phyloP scores from a whole-genome alignment of 2,113 vertebrate genomes.

The Scomber japonicus region DNA sequence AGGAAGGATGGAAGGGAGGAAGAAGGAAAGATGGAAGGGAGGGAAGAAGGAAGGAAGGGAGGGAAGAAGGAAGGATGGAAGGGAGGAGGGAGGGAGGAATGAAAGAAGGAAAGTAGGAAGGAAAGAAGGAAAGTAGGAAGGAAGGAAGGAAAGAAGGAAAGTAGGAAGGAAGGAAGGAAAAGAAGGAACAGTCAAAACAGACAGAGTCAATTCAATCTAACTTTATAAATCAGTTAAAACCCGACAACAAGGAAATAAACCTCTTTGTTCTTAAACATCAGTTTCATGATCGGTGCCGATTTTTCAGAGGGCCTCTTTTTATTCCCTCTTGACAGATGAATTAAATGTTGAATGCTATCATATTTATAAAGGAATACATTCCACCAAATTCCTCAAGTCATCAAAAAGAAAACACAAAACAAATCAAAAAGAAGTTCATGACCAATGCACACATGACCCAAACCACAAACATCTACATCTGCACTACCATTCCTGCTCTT shows the following conservation, averaged over 20 bases:
- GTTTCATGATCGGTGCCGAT: constrained; percentile 11
- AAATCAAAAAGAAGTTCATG: not conserved
- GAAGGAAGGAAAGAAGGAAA: no score
- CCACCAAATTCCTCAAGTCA: constrained; percentile 16
- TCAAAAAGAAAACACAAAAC: constrained; percentile 33
- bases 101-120: no score
- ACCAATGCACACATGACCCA: not conserved
- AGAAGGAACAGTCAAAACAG: no score
- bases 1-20: no score
- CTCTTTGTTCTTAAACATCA: not conserved
- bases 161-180: no score
- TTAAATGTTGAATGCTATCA: constrained; percentile 27
- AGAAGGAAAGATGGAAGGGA: no score
- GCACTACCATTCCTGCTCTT: not conserved
- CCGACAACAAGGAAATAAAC: not conserved
- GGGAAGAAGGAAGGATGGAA: no score
- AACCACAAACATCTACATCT: not conserved
- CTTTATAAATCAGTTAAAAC: not conserved
- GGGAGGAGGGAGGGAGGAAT: no score
- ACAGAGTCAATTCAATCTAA: no score
- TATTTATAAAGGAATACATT: constrained; percentile 32
- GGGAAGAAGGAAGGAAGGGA: no score
- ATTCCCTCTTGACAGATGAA: constrained; percentile 35
- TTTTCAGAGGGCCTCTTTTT: constrained; percentile 9
- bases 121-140: no score